Conservation (phyloP, 1,140 invertebrate species). For the Triops longicaudatus region DNA sequence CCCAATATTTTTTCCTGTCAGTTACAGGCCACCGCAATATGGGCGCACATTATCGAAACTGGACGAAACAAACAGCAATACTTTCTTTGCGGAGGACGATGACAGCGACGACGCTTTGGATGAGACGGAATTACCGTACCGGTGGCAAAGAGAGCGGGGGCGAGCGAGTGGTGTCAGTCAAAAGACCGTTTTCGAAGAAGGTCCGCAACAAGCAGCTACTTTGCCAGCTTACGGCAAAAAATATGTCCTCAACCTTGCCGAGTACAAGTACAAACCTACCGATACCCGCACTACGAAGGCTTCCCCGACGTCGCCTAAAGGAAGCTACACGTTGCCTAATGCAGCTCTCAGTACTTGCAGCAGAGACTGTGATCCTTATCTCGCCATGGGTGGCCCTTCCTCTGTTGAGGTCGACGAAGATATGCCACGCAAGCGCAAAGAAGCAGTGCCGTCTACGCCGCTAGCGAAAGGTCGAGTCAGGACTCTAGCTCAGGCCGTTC, state of each 20-base stretch:
- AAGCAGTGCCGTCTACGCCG: neutral
- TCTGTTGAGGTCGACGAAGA: neutral
- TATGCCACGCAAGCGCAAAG: neutral
- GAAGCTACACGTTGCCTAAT: neutral
- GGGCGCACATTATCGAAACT: neutral
- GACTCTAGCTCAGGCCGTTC: neutral
- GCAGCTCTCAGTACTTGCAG: slow-evolving; percentile 6
- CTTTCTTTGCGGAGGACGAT: neutral
- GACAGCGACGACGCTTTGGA: slow-evolving; percentile 19
- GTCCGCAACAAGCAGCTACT: neutral
- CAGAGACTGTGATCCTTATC: neutral
- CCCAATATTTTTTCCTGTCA: neutral
- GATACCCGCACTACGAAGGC: neutral
- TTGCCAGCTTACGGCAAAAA: neutral
- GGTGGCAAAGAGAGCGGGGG: slow-evolving; percentile 27
- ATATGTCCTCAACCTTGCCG: neutral
- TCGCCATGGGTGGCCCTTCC: neutral
- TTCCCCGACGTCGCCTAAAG: neutral
- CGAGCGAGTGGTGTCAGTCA: slow-evolving; percentile 29
- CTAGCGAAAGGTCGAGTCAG: neutral
- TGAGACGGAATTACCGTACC: slow-evolving; percentile 12
- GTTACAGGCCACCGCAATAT: neutral
- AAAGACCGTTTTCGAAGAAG: neutral
- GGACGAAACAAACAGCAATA: slow-evolving; percentile 2
- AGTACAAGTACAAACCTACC: neutral